Evolutionary conservation across 2,113 vertebrate genomes (phyloP).

Genomic region (Alouatta palliata): DNA sequence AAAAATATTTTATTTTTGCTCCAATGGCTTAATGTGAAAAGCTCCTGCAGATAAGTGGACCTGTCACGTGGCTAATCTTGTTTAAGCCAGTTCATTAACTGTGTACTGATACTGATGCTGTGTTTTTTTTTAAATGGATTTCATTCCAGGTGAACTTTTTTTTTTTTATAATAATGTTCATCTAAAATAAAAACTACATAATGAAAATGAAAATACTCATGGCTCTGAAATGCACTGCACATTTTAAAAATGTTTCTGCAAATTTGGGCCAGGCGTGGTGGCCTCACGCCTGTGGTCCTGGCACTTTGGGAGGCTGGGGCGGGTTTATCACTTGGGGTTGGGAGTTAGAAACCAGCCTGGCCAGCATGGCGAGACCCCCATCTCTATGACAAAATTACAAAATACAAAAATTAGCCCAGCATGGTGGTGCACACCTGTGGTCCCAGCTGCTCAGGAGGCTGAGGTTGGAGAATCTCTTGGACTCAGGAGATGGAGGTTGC

Average conservation of each 20-base stretch:
- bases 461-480: too few relatives aligned
- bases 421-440: too few relatives aligned
- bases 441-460: too few relatives aligned
- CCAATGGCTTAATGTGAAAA: conserved; percentile 78
- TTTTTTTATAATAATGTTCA: conserved; percentile 79
- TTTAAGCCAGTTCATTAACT: conserved; percentile 82
- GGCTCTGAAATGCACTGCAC: conserved; percentile 73
- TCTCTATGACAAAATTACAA: too few relatives aligned
- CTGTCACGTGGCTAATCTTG: conserved; percentile 83
- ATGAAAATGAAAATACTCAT: conserved; percentile 81
- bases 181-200: conserved; percentile 91
- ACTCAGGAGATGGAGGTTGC: too few relatives aligned
- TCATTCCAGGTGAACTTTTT: conserved; percentile 87
- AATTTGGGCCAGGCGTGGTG: background rate
- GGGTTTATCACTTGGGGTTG: too few relatives aligned
- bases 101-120: conserved; percentile 84
- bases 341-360: too few relatives aligned
- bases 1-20: conserved; percentile 80
- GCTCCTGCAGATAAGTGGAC: conserved; percentile 80
- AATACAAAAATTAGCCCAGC: too few relatives aligned
- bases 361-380: too few relatives aligned
- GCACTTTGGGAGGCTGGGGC: too few relatives aligned
- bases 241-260: background rate
- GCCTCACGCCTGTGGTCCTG: too few relatives aligned
- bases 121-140: conserved; percentile 75